These are phyloP conservation scores for Sialis fuliginosa DNA, from an alignment of 2,888 invertebrate species.

Conservation along the genomic window DNA sequence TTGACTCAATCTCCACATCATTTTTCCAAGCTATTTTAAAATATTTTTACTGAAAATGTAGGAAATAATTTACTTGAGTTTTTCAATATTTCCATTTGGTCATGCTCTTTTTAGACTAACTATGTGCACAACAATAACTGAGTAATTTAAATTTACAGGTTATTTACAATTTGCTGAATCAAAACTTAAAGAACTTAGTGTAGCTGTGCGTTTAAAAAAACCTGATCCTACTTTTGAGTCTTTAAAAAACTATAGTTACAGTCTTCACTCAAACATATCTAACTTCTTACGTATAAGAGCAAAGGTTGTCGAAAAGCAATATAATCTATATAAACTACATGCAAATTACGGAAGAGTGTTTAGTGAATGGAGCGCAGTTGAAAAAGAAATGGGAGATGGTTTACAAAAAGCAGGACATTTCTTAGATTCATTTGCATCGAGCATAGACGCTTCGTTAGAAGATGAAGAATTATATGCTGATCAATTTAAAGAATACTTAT, in stretches of 20 bases:
- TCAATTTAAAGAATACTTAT: constrained; percentile 68
- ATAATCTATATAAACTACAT: constrained; percentile 61
- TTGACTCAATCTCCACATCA: too few relatives aligned
- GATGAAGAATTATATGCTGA: constrained; percentile 71
- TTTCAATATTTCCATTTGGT: too few relatives aligned
- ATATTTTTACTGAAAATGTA: too few relatives aligned
- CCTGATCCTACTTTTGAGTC: constrained; percentile 56
- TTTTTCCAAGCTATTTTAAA: too few relatives aligned
- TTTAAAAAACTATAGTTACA: constrained; percentile 56
- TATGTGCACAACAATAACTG: neutral
- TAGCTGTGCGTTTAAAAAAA: constrained; percentile 53
- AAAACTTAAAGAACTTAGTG: constrained; percentile 55
- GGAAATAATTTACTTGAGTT: too few relatives aligned
- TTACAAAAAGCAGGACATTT: constrained; percentile 50
- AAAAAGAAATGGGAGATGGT: constrained; percentile 64
- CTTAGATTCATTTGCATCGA: constrained; percentile 30
- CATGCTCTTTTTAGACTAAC: too few relatives aligned
- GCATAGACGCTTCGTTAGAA: constrained; percentile 56
- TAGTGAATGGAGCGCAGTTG: constrained; percentile 72
- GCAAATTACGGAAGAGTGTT: constrained; percentile 66
- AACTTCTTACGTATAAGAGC: constrained; percentile 41
- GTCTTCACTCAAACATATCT: constrained; percentile 43
- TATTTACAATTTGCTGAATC: constrained; percentile 61
- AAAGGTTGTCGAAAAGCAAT: constrained; percentile 56
- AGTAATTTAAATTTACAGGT: constrained; percentile 27